Conservation (phyloP, 2,888 invertebrate genomes). For the Furcula furcula region DNA sequence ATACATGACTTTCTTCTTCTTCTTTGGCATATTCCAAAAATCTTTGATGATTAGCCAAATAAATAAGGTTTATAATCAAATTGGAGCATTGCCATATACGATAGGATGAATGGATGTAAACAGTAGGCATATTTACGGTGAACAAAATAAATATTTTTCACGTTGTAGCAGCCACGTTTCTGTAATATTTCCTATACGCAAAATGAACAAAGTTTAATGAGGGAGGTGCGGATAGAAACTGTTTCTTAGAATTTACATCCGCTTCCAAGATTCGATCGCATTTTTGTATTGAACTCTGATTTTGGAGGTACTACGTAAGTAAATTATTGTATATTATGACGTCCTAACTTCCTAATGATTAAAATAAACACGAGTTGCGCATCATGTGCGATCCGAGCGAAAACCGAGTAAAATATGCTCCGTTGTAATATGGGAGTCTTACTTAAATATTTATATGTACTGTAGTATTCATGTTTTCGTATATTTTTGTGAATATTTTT, state of each 20-base stretch:
- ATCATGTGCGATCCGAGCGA: too few relatives aligned
- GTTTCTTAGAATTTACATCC: slow-evolving; percentile 15
- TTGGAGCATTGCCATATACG: slow-evolving; percentile 27
- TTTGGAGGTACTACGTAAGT: slow-evolving; percentile 12
- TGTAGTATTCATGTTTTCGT: too few relatives aligned
- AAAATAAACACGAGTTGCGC: slow-evolving; percentile 19
- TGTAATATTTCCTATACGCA: neutral
- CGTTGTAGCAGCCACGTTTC: slow-evolving; percentile 4
- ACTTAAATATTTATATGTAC: too few relatives aligned
- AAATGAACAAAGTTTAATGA: slow-evolving; percentile 11
- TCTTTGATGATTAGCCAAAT: slow-evolving; percentile 18
- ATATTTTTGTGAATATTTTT: too few relatives aligned
- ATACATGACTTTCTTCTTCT: too few relatives aligned
- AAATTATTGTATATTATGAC: slow-evolving; percentile 25
- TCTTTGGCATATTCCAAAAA: slow-evolving; percentile 11
- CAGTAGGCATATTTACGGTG: neutral
- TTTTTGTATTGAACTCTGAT: slow-evolving; percentile 12
- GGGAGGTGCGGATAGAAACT: slow-evolving; percentile 15
- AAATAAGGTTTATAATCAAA: slow-evolving; percentile 17
- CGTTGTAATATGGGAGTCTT: too few relatives aligned
- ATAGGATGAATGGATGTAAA: slow-evolving; percentile 5
- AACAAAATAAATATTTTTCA: slow-evolving; percentile 3
- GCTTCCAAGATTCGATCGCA: slow-evolving; percentile 12
- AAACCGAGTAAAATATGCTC: too few relatives aligned
- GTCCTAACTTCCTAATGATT: slow-evolving; percentile 31